These are phyloP conservation scores for Seriola rivoliana DNA, from an alignment of 2,113 vertebrate species.

Conservation along the genomic window DNA sequence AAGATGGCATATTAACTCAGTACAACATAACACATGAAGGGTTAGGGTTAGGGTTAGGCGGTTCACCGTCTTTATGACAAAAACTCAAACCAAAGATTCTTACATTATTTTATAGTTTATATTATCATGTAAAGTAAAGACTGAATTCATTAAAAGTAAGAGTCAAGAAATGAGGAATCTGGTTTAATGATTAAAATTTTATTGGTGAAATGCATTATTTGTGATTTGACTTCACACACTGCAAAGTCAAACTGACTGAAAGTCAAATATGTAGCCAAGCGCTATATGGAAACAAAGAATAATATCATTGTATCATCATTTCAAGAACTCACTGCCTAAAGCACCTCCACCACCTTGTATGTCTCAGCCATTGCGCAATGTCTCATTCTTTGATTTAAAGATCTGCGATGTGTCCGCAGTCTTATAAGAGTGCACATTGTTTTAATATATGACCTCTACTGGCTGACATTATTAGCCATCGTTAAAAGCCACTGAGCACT, in stretches of 20 bases:
- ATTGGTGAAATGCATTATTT: slow-evolving; percentile 34
- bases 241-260: neutral
- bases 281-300: slow-evolving; percentile 8
- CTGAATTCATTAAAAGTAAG: slow-evolving; percentile 19
- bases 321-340: slow-evolving; percentile 9
- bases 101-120: neutral
- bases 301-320: slow-evolving; percentile 33
- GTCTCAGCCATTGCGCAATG: slow-evolving; percentile 36
- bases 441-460: slow-evolving; percentile 63
- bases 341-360: neutral
- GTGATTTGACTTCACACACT: slow-evolving; percentile 12
- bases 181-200: slow-evolving; percentile 28
- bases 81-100: neutral
- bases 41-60: neutral
- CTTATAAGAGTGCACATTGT: slow-evolving; percentile 48
- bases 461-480: slow-evolving; percentile 45
- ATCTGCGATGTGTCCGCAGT: slow-evolving; percentile 41
- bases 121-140: slow-evolving; percentile 9
- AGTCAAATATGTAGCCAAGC: slow-evolving; percentile 14
- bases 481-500: slow-evolving; percentile 71
- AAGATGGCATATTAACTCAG: neutral
- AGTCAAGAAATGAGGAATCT: slow-evolving; percentile 44
- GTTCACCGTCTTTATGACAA: neutral
- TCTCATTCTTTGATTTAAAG: slow-evolving; percentile 64
- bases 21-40: neutral